A percentile compares a stretch with the other conserved stretches of the same genome.
phyloP scores from a whole-genome alignment of 2,888 invertebrate genomes.

The Augiades crinisus region DNA sequence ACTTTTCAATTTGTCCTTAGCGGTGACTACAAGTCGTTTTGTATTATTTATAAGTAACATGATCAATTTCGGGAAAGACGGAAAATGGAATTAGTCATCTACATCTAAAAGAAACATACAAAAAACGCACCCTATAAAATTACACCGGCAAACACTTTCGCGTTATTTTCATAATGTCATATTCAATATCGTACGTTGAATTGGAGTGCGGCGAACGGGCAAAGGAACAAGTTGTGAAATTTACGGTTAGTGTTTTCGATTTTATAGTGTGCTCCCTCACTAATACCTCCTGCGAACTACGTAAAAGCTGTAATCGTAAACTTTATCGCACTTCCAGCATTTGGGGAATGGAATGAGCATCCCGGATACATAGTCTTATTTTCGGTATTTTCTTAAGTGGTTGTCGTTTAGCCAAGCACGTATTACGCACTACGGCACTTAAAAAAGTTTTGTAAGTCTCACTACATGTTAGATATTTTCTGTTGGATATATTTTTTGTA shows the following conservation, averaged over 20 bases:
- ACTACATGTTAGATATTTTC: neutral
- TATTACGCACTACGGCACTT: neutral
- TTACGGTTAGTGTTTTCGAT: slow-evolving; percentile 53
- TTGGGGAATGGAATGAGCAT: slow-evolving; percentile 53
- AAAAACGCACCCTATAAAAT: too few species aligned
- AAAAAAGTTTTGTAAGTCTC: neutral
- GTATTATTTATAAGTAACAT: too few species aligned
- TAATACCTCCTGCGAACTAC: slow-evolving; percentile 51
- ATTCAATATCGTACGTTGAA: neutral
- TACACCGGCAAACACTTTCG: too few species aligned
- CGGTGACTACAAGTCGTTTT: too few species aligned
- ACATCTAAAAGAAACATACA: too few species aligned
- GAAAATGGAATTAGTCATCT: too few species aligned
- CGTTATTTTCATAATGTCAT: neutral
- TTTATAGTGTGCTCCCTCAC: slow-evolving; percentile 54
- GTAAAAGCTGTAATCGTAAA: slow-evolving; percentile 56
- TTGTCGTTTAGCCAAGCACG: slow-evolving; percentile 17
- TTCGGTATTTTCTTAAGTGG: slow-evolving; percentile 35
- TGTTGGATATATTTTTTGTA: neutral
- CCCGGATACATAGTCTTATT: slow-evolving; percentile 41
- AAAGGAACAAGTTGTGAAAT: slow-evolving; percentile 34
- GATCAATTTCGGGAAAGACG: too few species aligned
- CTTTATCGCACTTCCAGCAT: slow-evolving; percentile 51
- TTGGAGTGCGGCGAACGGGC: neutral
- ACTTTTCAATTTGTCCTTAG: too few species aligned